Conservation (phyloP, 1,140 invertebrate genomes). For the Prorops nasuta region DNA sequence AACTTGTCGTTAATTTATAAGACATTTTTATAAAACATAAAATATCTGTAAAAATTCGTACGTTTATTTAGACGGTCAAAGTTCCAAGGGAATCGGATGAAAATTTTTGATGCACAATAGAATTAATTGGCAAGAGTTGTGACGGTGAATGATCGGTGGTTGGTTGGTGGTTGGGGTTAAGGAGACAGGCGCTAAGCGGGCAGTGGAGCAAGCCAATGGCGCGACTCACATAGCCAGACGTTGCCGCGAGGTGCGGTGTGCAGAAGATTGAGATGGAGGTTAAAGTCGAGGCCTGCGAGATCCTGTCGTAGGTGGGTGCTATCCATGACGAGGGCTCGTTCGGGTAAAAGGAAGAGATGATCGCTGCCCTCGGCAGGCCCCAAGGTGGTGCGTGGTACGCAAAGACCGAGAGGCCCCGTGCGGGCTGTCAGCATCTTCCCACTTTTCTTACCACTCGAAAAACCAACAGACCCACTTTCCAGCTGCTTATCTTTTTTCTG, state of each 20-base stretch:
- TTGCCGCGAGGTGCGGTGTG: constrained; percentile 62
- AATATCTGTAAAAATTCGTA: too few species aligned
- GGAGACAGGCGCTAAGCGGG: too few species aligned
- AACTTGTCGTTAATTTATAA: too few species aligned
- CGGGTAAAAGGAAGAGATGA: constrained; percentile 61
- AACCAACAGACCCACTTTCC: too few species aligned
- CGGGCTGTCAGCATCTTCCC: constrained; percentile 49
- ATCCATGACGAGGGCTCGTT: constrained; percentile 64
- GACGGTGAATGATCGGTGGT: neutral
- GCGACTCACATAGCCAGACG: constrained; percentile 64
- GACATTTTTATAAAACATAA: too few species aligned
- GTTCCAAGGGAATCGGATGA: too few species aligned
- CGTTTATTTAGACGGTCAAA: too few species aligned
- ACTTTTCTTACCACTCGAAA: too few species aligned
- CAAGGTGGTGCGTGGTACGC: constrained; percentile 42
- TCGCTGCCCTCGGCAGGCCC: constrained; percentile 61
- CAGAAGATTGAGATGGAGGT: constrained; percentile 57
- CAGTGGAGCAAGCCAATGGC: too few species aligned
- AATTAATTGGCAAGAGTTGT: neutral
- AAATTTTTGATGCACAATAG: too few species aligned
- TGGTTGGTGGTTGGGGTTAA: neutral
- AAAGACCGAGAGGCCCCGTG: constrained; percentile 44
- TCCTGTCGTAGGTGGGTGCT: constrained; percentile 60
- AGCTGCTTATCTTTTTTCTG: too few species aligned
- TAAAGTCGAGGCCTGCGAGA: constrained; percentile 62